Percentiles rank a stretch among this genome's conserved stretches.
Evolutionary conservation across 2,888 invertebrate genomes (phyloP).

Genomic region (Athalia rosae): DNA sequence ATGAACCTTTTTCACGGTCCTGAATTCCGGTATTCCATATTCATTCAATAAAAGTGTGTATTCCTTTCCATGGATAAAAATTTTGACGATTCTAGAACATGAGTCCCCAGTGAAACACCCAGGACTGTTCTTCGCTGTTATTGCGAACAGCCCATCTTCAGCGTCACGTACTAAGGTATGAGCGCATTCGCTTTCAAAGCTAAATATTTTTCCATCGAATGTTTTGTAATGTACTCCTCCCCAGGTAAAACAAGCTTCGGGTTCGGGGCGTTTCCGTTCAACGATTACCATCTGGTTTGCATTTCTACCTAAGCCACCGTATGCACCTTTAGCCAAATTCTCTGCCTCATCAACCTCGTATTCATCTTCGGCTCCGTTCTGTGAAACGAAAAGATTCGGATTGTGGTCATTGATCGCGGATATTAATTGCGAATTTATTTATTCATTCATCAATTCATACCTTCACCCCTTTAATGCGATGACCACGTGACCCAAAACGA

Average conservation of each 20-base stretch:
- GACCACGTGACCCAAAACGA: not conserved
- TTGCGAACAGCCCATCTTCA: slow-evolving; percentile 81
- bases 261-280: slow-evolving; percentile 74
- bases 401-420: not conserved
- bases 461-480: not conserved
- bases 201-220: slow-evolving; percentile 86
- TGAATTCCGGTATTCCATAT: slow-evolving; percentile 54
- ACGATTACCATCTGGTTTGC: slow-evolving; percentile 50
- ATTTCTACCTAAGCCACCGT: slow-evolving; percentile 33
- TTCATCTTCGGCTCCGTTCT: not conserved
- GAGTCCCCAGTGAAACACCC: slow-evolving; percentile 75
- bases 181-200: slow-evolving; percentile 85
- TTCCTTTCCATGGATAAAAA: slow-evolving; percentile 83
- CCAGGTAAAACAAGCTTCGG: slow-evolving; percentile 87
- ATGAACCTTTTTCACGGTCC: slow-evolving; percentile 51
- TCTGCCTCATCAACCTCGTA: not conserved
- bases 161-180: slow-evolving; percentile 84
- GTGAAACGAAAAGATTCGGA: not conserved
- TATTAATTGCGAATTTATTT: not conserved
- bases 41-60: slow-evolving; percentile 75
- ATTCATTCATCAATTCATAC: slow-evolving; percentile 1
- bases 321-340: not conserved
- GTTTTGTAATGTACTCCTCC: slow-evolving; percentile 88
- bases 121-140: slow-evolving; percentile 77
- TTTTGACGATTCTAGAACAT: slow-evolving; percentile 76